Conservation (phyloP, 1,140 invertebrate genomes). For the Stegodyphus dumicola region DNA sequence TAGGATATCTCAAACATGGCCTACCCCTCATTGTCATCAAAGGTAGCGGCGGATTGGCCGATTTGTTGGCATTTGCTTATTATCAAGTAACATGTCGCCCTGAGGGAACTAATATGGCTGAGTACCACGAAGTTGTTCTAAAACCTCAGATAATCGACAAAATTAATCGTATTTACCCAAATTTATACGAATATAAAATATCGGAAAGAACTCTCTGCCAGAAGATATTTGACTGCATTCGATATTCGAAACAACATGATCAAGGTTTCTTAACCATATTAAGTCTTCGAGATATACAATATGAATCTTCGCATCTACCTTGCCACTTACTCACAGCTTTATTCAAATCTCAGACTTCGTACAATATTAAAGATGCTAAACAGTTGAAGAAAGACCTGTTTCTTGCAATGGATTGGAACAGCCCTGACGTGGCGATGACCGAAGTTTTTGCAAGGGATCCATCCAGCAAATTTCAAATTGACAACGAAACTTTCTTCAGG, state of each 20-base stretch:
- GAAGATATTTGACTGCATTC: constrained; percentile 66
- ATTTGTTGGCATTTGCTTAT: constrained; percentile 68
- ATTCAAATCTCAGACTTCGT: constrained; percentile 67
- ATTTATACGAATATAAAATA: constrained; percentile 45
- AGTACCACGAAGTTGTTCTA: constrained; percentile 66
- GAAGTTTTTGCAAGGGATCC: constrained; percentile 68
- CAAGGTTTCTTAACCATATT: constrained; percentile 67
- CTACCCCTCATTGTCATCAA: constrained; percentile 69
- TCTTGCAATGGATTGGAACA: constrained; percentile 69
- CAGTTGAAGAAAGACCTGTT: constrained; percentile 66
- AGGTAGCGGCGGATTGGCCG: constrained; percentile 68
- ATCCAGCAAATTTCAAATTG: constrained; percentile 66
- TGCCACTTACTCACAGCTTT: constrained; percentile 68
- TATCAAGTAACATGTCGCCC: constrained; percentile 67
- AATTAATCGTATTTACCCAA: constrained; percentile 65
- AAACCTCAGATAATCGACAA: constrained; percentile 68
- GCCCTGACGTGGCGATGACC: constrained; percentile 66
- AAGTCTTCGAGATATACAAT: constrained; percentile 65
- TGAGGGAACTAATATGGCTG: constrained; percentile 62
- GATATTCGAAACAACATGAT: constrained; percentile 66
- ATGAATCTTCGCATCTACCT: constrained; percentile 66
- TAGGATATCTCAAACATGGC: constrained; percentile 67
- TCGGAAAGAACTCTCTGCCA: constrained; percentile 63
- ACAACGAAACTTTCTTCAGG: constrained; percentile 68
- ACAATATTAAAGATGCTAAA: background rate